These are phyloP conservation scores for Psittacula cyanocephala DNA, from an alignment of 2,113 vertebrate species.

Conservation along the genomic window DNA sequence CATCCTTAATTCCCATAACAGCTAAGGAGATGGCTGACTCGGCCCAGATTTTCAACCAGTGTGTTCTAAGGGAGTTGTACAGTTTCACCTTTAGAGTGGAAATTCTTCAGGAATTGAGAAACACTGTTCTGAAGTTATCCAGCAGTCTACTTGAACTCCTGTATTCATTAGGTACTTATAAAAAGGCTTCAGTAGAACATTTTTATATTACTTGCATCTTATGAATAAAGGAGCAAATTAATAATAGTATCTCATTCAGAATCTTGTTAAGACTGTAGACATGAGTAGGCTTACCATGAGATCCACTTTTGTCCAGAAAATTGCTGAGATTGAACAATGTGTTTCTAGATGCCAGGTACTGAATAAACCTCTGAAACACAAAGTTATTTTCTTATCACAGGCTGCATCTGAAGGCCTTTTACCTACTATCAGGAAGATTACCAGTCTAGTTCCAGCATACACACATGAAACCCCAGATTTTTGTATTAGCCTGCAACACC, in stretches of 20 bases:
- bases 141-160: not conserved
- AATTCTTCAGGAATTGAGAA: not conserved
- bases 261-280: not conserved
- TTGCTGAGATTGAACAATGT: constrained; percentile 99
- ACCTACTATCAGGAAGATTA: not conserved
- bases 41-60: not conserved
- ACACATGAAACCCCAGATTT: not conserved
- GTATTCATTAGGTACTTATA: not conserved
- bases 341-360: constrained; percentile 98
- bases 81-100: not conserved
- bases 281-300: constrained; percentile 85
- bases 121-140: not conserved
- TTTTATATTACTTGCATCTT: not conserved
- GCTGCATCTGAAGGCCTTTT: not conserved
- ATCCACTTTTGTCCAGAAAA: constrained; percentile 98
- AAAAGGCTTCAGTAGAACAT: not conserved
- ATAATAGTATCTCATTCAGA: not conserved
- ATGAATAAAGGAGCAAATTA: not conserved
- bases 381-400: constrained; percentile 37
- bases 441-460: not conserved
- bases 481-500: not conserved
- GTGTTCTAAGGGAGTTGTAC: not conserved
- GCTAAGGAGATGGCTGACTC: not conserved
- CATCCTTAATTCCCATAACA: not conserved
- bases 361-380: constrained; percentile 92